These are phyloP conservation scores for Ammospiza caudacuta DNA, from an alignment of 2,113 vertebrate species.

Conservation along the genomic window DNA sequence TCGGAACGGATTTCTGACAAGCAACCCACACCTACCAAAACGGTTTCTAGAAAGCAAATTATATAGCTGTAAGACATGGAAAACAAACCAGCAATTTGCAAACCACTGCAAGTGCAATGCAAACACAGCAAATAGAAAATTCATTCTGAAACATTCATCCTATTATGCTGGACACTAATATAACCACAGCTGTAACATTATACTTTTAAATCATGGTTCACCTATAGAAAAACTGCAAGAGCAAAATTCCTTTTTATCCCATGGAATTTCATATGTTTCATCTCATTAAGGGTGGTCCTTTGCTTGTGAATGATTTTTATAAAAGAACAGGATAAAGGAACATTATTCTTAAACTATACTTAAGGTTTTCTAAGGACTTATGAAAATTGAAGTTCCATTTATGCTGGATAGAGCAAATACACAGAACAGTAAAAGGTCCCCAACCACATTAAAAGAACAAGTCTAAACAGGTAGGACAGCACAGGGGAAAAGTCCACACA, in stretches of 20 bases:
- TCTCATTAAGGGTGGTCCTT: background rate
- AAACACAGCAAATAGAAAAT: background rate
- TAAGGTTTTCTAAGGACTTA: background rate
- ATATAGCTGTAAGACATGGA: background rate
- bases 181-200: background rate
- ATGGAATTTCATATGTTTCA: background rate
- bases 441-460: background rate
- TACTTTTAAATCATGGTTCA: background rate
- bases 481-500: constrained; percentile 29
- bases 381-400: background rate
- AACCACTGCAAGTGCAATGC: constrained; percentile 13
- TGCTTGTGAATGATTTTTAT: background rate
- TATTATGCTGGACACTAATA: background rate
- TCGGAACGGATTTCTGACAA: background rate
- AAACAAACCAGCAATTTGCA: constrained; percentile 11
- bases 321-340: background rate
- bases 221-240: background rate
- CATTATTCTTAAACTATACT: background rate
- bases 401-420: background rate
- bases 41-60: constrained; percentile 42
- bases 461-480: constrained; percentile 11
- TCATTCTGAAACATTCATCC: background rate
- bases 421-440: background rate
- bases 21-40: background rate
- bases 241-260: background rate